Evolutionary conservation across 2,888 invertebrate species (phyloP), one percentile per base, ranked within the genome.

Genomic region (Dasysyrphus tricinctus): DNA sequence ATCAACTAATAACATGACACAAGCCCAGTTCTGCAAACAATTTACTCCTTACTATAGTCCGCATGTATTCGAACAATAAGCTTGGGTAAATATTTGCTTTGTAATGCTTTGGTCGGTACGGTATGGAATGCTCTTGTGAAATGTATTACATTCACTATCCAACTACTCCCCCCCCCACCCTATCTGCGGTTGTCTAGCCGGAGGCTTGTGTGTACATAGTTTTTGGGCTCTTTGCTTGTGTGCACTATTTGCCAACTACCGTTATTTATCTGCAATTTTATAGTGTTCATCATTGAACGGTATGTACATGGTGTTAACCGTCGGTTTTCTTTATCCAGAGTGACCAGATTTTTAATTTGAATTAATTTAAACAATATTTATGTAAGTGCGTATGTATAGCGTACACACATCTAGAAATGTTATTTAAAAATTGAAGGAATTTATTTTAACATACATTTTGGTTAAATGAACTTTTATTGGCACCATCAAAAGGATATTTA

Each of bases 1-100:
- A 70, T 80, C 83, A 51, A 76, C 72, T 73, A 80, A 80, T 80
- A 76, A 67, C 51, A 72, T 29, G 57, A 67, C 84, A 84, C 72
- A 80, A 72, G 67, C 59, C 44, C 49, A 65, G 65, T 70, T 80
- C 34, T 16, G 72, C 75, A 84, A 84, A 72, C 80, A 65, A 75
- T 72, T 84, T 80, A 51, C 76, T 76, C 75, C 65, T 65, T 59
- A 19, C 19, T 14, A 1, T 24, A 54, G 29, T 54, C 29, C 29
- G 24, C 24, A 29, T 32, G 29, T 24, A 34, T 67, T 51, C 70
- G 65, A 59, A 72, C 70, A 72, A 72, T 75, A 54, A 83, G 59
- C 70, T 47, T 39, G 44, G 54, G 76, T 59, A 84, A 84, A 84
- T 84, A 24, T 84, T 84, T 80, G 67, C 56, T 70, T 63, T 74